Percentiles rank a stretch among this genome's conserved stretches.
phyloP scores from a whole-genome alignment of 2,113 vertebrate genomes.

The Phaethornis superciliosus region DNA sequence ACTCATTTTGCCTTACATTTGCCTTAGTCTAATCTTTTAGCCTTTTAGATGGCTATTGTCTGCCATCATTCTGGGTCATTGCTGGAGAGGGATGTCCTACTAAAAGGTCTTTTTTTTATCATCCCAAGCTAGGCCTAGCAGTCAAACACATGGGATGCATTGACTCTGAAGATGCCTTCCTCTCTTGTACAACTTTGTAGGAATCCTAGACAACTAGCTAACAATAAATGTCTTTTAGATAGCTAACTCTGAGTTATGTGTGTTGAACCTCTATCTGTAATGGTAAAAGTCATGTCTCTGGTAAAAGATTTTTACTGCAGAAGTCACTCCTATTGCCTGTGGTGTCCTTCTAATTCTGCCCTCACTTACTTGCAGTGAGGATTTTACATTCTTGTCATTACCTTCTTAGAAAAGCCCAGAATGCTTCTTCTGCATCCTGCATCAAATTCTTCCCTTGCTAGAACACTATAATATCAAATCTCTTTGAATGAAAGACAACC shows the following conservation, averaged over 20 bases:
- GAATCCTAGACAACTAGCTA: neutral
- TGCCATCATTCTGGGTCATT: neutral
- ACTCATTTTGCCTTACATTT: neutral
- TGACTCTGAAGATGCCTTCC: neutral
- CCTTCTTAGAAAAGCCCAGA: neutral
- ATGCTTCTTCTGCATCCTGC: neutral
- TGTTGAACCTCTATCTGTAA: neutral
- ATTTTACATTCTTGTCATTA: neutral
- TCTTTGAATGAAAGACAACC: neutral
- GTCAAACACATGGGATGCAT: neutral
- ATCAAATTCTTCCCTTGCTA: neutral
- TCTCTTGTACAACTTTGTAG: neutral
- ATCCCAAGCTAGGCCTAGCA: neutral
- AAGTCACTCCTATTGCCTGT: neutral
- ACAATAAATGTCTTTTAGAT: neutral
- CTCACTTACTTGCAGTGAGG: neutral
- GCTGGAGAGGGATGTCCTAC: neutral
- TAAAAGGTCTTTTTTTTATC: neutral
- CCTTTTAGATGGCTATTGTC: neutral
- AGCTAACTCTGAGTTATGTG: rapidly evolving
- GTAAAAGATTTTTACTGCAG: neutral
- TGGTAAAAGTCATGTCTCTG: neutral
- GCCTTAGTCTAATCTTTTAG: neutral
- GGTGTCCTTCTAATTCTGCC: neutral
- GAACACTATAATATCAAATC: neutral